Conservation (phyloP, 2,113 vertebrate species). For the Poeciliopsis prolifica region DNA sequence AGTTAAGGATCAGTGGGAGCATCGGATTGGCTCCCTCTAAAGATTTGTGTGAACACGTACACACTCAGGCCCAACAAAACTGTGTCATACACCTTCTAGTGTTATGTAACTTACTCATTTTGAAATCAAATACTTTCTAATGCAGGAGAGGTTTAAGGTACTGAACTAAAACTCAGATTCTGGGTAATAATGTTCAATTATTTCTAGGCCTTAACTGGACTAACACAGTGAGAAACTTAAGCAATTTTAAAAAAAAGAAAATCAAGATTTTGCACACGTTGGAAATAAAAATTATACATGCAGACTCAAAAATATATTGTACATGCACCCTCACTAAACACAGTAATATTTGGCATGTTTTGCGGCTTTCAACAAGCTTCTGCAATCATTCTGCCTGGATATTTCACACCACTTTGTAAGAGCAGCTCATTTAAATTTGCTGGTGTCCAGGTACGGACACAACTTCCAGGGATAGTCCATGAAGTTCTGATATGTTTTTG, state of each 20-base stretch:
- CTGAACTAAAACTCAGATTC: constrained; percentile 14
- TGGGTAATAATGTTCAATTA: background rate
- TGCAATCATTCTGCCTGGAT: background rate
- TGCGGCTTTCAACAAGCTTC: background rate
- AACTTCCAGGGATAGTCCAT: background rate
- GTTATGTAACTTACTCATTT: constrained; percentile 62
- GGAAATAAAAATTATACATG: background rate
- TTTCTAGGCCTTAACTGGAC: background rate
- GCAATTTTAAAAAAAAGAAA: background rate
- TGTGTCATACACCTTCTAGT: constrained; percentile 54
- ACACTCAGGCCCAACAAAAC: constrained; percentile 34
- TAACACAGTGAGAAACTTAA: background rate
- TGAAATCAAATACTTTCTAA: constrained; percentile 47
- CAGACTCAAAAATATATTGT: background rate
- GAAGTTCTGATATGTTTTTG: background rate
- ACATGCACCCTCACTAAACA: background rate
- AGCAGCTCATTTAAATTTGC: background rate
- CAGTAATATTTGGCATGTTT: background rate
- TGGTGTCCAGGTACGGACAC: background rate
- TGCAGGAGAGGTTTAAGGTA: constrained; percentile 10
- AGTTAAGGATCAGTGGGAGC: constrained; percentile 52
- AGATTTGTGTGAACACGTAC: constrained; percentile 23
- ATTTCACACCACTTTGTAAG: background rate
- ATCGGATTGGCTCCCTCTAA: constrained; percentile 51
- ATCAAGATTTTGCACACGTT: background rate